phyloP scores from a whole-genome alignment of 2,113 vertebrate species.

The Ammodytes marinus region DNA sequence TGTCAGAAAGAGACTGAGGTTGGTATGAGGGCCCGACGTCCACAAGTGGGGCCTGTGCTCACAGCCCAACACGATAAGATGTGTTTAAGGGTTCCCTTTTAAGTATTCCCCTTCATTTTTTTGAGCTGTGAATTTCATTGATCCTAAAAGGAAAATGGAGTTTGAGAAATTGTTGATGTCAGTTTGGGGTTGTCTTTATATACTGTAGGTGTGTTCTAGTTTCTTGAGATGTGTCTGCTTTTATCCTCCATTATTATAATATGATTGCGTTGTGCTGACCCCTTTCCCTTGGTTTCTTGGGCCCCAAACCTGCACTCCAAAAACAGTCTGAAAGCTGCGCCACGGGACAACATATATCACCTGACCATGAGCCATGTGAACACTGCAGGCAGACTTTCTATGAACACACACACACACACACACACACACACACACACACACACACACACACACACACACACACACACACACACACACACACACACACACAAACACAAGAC shows the following conservation, averaged over 20 bases:
- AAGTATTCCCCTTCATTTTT: no score
- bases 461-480: slow-evolving; percentile 1
- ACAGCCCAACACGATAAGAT: no score
- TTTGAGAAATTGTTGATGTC: no score
- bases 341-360: slow-evolving; percentile 51
- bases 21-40: no score
- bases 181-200: no score
- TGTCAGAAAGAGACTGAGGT: no score
- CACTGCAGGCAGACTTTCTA: not conserved
- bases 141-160: no score
- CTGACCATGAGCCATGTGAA: slow-evolving; percentile 60
- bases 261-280: not conserved
- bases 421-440: slow-evolving; percentile 16
- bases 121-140: no score
- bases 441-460: not conserved
- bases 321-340: slow-evolving; percentile 50
- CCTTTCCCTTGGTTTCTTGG: not conserved
- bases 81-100: no score
- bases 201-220: not conserved
- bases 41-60: no score
- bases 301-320: slow-evolving; percentile 1
- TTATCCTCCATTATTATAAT: not conserved
- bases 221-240: not conserved
- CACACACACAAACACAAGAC: slow-evolving; percentile 22
- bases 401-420: slow-evolving; percentile 8